Base-by-base conservation (phyloP, 2,113 vertebrate species). In the Prinia subflava region DNA sequence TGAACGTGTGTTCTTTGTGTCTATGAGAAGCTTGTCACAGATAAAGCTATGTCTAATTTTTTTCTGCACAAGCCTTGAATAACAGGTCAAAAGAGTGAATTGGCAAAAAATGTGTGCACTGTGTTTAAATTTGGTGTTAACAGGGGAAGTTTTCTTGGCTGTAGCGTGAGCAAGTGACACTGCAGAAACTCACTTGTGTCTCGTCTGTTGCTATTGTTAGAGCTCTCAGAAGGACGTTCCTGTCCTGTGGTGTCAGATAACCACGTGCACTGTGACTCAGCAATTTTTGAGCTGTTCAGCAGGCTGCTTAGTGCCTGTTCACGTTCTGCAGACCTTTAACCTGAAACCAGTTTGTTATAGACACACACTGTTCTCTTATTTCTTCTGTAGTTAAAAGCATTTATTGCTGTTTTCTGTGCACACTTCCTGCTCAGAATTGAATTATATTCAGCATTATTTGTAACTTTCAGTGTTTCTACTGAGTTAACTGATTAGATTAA, bases 221-320 rank as follows among this genome's bases (percentile, higher is more conserved):
- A 93, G 50, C 50, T 80, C 33, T 73, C 20, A 50, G 7, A 92
- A 63, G 70, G 75, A 49, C 12, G 0, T 52, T 53, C 3, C 2
- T 60, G n/a, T 60, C 22, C 37, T 39, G 22, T 80, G 59, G 53
- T 62, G 49, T 57, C 37, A 62, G 50, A 60, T 89, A 64, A 27
- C 42, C 46, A 2, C 6, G 50, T 84, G 62, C 44, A 9, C 35
- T 47, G 37, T 97, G 96, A 97, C 92, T 96, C 94, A 90, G 93
- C 94, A 84, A 4, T 88, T 86, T 89, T 42, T 23, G 50, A 64
- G 68, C 63, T 57, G n/a, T 41, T 50, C 13, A 18, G 24, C n/a
- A 27, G 53, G 37, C 41, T 88, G 0, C 39, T 39, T 42, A 4
- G 7, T 77, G 50, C 49, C 28, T 7, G 19, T n/a, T 13, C 30